Percentiles rank a stretch among this genome's conserved stretches.
phyloP scores from a whole-genome alignment of 2,113 vertebrate genomes.

The Pavo muticus region DNA sequence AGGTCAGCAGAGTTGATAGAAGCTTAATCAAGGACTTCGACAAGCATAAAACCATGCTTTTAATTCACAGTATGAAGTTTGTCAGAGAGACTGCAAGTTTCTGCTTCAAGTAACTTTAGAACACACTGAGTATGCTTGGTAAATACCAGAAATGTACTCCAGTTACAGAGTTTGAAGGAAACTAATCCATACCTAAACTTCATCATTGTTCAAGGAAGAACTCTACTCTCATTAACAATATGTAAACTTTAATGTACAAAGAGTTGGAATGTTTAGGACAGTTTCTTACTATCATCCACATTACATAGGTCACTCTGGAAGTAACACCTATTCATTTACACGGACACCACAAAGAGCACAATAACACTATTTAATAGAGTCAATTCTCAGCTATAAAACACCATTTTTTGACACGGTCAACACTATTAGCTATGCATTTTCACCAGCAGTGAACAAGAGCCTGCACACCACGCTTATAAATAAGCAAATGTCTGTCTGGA shows the following conservation, averaged over 20 bases:
- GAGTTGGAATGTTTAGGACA: neutral
- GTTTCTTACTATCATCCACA: neutral
- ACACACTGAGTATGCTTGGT: neutral
- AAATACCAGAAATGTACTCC: conserved; percentile 2
- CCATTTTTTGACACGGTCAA: too few species aligned
- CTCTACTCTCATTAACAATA: neutral
- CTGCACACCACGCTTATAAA: too few species aligned
- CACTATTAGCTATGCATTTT: too few species aligned
- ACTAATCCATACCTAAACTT: neutral
- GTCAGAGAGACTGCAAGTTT: neutral
- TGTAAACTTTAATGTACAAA: neutral
- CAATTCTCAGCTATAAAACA: too few species aligned
- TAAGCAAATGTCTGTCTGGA: too few species aligned
- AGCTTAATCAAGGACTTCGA: neutral
- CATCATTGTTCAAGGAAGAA: neutral
- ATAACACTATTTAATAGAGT: too few species aligned
- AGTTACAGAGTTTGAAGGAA: neutral
- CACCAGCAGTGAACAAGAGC: too few species aligned
- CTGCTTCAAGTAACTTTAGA: neutral
- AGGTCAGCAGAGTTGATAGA: neutral
- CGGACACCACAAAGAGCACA: too few species aligned
- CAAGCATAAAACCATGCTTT: neutral
- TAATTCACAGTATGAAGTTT: neutral
- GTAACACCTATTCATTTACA: too few species aligned
- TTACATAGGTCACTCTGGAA: neutral